Evolutionary conservation across 2,888 invertebrate genomes (phyloP).

Genomic region (Chymomyza procnemis): DNA sequence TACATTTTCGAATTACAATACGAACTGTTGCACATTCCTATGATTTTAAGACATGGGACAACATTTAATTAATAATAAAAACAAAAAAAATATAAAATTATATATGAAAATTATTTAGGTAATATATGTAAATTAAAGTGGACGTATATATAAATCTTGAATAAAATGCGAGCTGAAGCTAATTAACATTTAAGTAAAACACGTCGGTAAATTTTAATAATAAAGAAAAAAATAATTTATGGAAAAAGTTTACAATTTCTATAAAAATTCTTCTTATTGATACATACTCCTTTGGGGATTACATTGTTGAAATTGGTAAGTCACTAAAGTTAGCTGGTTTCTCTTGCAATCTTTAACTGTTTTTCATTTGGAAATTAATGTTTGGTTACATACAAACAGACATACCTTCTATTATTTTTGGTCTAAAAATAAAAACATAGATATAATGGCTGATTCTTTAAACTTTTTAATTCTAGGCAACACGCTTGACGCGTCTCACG

Average conservation of each 20-base stretch:
- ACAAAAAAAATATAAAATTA: no score
- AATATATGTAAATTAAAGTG: not conserved
- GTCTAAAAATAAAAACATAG: no score
- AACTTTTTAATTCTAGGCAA: no score
- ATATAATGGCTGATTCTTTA: no score
- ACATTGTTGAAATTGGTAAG: not conserved
- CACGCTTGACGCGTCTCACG: no score
- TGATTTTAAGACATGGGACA: not conserved
- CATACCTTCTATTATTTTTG: no score
- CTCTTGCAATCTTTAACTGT: no score
- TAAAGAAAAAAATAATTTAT: slow-evolving; percentile 30
- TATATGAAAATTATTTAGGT: not conserved
- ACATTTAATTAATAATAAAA: not conserved
- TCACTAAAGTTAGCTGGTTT: no score
- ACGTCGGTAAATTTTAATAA: slow-evolving; percentile 30
- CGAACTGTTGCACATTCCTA: not conserved
- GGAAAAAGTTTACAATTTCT: slow-evolving; percentile 2
- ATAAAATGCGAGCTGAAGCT: slow-evolving; percentile 13
- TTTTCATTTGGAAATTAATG: no score
- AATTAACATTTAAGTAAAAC: slow-evolving; percentile 11
- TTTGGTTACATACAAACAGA: no score
- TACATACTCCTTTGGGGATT: not conserved
- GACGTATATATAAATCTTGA: not conserved
- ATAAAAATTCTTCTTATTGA: slow-evolving; percentile 1
- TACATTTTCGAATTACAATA: not conserved